Percentiles rank a stretch among this genome's conserved stretches.
phyloP scores from a whole-genome alignment of 2,113 vertebrate genomes.

The Daboia siamensis region DNA sequence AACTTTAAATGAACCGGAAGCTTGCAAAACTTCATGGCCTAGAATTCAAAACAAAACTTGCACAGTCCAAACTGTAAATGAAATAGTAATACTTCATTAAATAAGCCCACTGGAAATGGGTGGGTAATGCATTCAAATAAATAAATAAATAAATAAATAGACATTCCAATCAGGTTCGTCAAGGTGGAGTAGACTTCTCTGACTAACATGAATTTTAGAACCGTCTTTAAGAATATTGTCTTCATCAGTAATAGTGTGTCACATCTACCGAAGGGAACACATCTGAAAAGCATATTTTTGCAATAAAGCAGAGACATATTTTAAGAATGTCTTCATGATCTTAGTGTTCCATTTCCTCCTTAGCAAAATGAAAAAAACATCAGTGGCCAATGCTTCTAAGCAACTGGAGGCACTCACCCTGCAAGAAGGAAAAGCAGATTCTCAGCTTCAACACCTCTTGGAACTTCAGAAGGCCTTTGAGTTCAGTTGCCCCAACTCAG shows the following conservation, averaged over 20 bases:
- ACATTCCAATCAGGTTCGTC: background rate
- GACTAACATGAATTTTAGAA: background rate
- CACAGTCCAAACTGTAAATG: background rate
- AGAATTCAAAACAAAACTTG: background rate
- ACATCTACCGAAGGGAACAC: background rate
- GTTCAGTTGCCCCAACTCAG: slow-evolving; percentile 65
- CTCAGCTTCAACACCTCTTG: slow-evolving; percentile 55
- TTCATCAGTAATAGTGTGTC: background rate
- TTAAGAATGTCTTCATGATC: background rate
- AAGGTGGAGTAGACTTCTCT: background rate
- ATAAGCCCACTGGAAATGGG: background rate
- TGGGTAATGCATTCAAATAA: background rate
- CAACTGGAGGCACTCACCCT: slow-evolving; percentile 72
- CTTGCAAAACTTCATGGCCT: background rate
- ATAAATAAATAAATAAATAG: background rate
- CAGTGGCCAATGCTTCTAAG: slow-evolving; percentile 58
- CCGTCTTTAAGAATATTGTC: background rate
- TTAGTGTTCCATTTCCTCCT: fast-evolving
- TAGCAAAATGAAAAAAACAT: slow-evolving; percentile 80
- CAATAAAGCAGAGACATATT: background rate
- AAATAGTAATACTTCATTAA: background rate
- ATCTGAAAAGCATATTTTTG: background rate
- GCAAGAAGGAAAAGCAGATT: slow-evolving; percentile 42
- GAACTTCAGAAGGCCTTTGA: slow-evolving; percentile 75
- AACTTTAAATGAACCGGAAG: background rate